Evolutionary conservation across 2,888 invertebrate species (phyloP).

Genomic region (Clanis bilineata): DNA sequence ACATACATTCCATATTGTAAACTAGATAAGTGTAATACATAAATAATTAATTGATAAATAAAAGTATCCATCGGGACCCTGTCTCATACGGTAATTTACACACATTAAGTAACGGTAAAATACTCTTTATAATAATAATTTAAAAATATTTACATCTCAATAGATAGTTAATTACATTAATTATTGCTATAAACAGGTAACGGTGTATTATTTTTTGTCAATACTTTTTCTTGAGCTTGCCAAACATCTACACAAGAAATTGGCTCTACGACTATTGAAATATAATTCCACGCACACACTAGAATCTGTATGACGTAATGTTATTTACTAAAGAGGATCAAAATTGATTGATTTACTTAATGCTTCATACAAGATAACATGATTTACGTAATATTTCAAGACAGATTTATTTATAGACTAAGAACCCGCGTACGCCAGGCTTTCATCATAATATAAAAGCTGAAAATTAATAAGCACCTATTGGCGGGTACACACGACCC

Average conservation of each 20-base stretch:
- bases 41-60: slow-evolving; percentile 24
- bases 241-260: background rate
- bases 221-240: background rate
- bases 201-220: slow-evolving; percentile 18
- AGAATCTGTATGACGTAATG: no score
- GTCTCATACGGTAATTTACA: slow-evolving; percentile 39
- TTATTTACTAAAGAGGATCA: no score
- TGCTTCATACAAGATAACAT: no score
- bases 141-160: slow-evolving; percentile 28
- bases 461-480: no score
- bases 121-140: slow-evolving; percentile 28
- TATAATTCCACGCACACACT: background rate
- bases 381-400: no score
- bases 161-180: slow-evolving; percentile 18
- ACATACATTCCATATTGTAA: slow-evolving; percentile 36
- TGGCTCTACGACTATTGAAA: background rate
- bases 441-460: no score
- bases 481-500: no score
- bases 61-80: slow-evolving; percentile 37
- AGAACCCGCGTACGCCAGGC: no score
- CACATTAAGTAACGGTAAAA: slow-evolving; percentile 46
- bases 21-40: slow-evolving; percentile 19
- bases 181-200: slow-evolving; percentile 37
- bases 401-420: no score
- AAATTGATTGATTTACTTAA: no score